Percentiles rank a stretch among this genome's conserved stretches.
Evolutionary conservation across 2,888 invertebrate species (phyloP).

Genomic region (Drosophila prolongata): DNA sequence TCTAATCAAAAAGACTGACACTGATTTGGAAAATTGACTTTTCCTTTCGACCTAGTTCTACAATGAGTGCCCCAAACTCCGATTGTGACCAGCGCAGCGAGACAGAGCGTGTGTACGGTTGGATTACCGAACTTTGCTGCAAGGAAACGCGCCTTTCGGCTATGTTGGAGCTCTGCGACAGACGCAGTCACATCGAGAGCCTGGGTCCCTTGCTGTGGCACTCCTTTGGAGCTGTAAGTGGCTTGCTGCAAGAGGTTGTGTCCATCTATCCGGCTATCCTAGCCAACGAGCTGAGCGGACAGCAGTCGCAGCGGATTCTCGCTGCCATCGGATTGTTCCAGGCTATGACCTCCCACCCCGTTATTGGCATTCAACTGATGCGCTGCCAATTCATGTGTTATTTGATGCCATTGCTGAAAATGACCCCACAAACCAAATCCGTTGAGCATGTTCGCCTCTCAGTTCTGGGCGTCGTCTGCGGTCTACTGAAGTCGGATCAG

Average conservation of each 20-base stretch:
- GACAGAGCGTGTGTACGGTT: conserved; percentile 26
- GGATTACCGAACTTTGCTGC: conserved; percentile 38
- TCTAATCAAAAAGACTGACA: neutral
- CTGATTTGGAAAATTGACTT: neutral
- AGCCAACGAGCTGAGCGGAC: conserved; percentile 13
- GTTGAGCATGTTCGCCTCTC: conserved; percentile 45
- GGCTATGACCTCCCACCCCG: conserved; percentile 31
- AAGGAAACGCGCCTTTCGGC: conserved; percentile 29
- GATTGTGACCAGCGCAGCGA: conserved; percentile 18
- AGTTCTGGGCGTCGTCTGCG: conserved; percentile 37
- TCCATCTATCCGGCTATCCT: conserved; percentile 20
- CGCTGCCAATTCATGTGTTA: conserved; percentile 37
- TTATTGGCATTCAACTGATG: conserved; percentile 30
- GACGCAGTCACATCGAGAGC: conserved; percentile 23
- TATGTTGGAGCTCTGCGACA: conserved; percentile 42
- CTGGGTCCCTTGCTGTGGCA: conserved; percentile 48
- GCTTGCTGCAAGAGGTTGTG: conserved; percentile 40
- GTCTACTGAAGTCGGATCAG: conserved; percentile 24
- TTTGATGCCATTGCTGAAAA: conserved; percentile 37
- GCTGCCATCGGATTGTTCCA: conserved; percentile 42
- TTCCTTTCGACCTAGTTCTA: neutral
- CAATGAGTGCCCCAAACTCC: conserved; percentile 5
- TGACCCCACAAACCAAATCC: conserved; percentile 33
- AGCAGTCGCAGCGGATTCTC: conserved; percentile 42
- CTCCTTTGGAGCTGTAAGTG: conserved; percentile 46